phyloP scores from a whole-genome alignment of 1,140 invertebrate species.

The Psilanteris sp. region DNA sequence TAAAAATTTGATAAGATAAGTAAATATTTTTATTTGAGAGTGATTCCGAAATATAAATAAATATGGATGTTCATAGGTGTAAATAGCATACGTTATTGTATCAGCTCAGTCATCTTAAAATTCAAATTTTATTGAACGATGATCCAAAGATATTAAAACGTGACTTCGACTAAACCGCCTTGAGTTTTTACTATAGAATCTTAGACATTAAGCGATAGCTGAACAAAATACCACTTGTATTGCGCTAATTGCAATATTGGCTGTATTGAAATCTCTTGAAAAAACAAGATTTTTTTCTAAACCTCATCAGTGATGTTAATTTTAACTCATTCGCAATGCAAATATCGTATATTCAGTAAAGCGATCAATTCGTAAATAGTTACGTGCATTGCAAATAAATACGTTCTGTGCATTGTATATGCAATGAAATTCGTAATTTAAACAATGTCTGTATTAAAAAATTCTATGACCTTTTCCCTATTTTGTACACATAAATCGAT shows the following conservation, averaged over 20 bases:
- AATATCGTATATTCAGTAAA: constrained; percentile 39
- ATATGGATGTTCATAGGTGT: no score
- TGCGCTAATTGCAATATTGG: constrained; percentile 11
- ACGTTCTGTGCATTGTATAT: constrained; percentile 14
- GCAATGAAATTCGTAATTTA: constrained; percentile 1
- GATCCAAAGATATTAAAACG: constrained; percentile 13
- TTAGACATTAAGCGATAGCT: constrained; percentile 36
- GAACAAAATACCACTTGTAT: constrained; percentile 46
- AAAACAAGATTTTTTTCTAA: constrained; percentile 31
- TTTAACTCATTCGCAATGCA: constrained; percentile 48
- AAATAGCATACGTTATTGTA: constrained; percentile 8
- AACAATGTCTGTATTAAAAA: constrained; percentile 7
- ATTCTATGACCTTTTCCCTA: not conserved
- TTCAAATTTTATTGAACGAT: constrained; percentile 17
- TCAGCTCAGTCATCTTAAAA: constrained; percentile 6
- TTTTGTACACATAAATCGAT: not conserved
- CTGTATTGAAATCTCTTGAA: constrained; percentile 28
- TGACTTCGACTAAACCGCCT: constrained; percentile 30
- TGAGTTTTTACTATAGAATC: constrained; percentile 31
- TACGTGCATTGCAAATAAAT: constrained; percentile 7
- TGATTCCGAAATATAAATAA: no score
- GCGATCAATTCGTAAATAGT: constrained; percentile 11
- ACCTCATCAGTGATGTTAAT: constrained; percentile 42
- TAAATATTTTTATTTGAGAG: no score
- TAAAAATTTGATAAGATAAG: no score